Conservation (phyloP, 2,797 vertebrate genomes). For the Melanotaenia pygmaea region DNA sequence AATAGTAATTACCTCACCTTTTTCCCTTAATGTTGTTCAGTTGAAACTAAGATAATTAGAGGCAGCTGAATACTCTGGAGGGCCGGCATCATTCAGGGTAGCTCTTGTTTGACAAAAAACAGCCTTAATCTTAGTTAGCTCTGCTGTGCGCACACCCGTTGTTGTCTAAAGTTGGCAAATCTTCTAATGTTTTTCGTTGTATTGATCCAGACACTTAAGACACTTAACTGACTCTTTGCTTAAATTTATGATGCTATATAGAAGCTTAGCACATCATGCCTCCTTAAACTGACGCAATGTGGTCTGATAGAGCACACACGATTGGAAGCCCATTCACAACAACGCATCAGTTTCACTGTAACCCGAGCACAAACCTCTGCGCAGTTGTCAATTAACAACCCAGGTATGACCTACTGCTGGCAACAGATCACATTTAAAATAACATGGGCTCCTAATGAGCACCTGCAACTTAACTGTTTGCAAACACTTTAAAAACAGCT, state of each 20-base stretch:
- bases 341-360: not conserved
- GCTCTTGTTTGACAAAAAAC: not conserved
- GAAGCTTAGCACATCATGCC: not conserved
- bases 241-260: not conserved
- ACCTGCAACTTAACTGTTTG: too few species aligned
- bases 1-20: slow-evolving; percentile 38
- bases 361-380: not conserved
- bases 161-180: not conserved
- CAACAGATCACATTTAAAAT: not conserved
- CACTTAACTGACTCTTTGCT: not conserved
- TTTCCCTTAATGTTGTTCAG: slow-evolving; percentile 26
- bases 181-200: not conserved
- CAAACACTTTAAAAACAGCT: not conserved
- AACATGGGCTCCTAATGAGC: not conserved
- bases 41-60: slow-evolving; percentile 45
- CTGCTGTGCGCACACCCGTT: not conserved
- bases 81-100: not conserved
- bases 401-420: not conserved
- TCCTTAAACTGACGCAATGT: not conserved
- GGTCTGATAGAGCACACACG: not conserved
- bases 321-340: not conserved
- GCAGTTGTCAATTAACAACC: not conserved
- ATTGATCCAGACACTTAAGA: not conserved
- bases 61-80: slow-evolving; percentile 29
- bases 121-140: slow-evolving; percentile 11